Base-by-base conservation (phyloP, 2,888 invertebrate species). In the Diachrysia chrysitis region DNA sequence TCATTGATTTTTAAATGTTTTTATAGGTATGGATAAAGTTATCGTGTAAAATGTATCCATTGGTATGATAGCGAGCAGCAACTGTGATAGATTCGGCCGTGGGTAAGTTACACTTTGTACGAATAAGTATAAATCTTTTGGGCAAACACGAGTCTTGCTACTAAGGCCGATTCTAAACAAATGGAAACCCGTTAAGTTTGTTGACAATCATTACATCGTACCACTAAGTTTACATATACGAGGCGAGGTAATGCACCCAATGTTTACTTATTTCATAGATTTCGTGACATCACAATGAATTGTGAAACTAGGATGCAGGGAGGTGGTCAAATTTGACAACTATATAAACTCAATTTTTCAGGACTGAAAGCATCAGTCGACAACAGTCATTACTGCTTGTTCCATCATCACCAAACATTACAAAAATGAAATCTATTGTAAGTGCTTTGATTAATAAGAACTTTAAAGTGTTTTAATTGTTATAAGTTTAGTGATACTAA, bases 181-280 rank as follows among this genome's bases (percentile, higher is more conserved):
- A 91, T 91, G 89, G 83, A 90, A 89, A 86, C 87, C 89, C 89
- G 90, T 90, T 92, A 90, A 88, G 84, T 85, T 87, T 93, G 88
- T 94, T 91, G 92, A 90, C 92, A 91, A 84, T 83, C 81, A 87
- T 94, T 94, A 93, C 94, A 91, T 90, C 83, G 88, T 75, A 82
- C 81, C 83, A 85, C 84, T 79, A 83, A 90, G 89, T 90, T 92
- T 89, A 90, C 93, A 90, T 92, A 92, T 88, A 88, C 87, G 85
- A 87, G 85, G 84, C 89, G 90, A 92, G 93, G 92, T 93, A 93
- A 94, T 93, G 93, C 89, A 92, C 86, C 86, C 85, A 89, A 86
- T 95, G 92, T 95, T 95, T 94, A 92, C 94, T 90, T 92, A 93
- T 94, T 93, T 94, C 93, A 93, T 93, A 89, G 88, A 93, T 91